phyloP scores from a whole-genome alignment of 1,140 invertebrate species.

The Lepidurus apus region DNA sequence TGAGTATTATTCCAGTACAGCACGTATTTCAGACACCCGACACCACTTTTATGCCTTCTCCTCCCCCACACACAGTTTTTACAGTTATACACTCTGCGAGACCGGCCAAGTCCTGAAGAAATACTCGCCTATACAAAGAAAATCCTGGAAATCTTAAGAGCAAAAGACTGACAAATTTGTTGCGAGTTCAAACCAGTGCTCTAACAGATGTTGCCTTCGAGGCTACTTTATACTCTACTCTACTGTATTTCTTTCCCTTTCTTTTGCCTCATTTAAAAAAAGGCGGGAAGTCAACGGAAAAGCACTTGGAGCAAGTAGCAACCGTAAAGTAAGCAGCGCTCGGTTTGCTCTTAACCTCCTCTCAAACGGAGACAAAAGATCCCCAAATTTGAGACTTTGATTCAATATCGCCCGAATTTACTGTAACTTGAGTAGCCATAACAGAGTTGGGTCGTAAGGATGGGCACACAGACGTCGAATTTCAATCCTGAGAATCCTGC shows the following conservation, averaged over 20 bases:
- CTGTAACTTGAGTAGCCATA: background rate
- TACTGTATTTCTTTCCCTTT: too few relatives aligned
- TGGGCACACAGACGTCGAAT: background rate
- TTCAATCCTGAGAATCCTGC: background rate
- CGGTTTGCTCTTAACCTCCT: background rate
- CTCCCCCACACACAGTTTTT: background rate
- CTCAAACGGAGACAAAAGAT: conserved; percentile 13
- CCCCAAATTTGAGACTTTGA: background rate
- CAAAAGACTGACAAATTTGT: background rate
- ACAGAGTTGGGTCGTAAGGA: background rate
- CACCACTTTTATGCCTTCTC: background rate
- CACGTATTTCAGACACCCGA: background rate
- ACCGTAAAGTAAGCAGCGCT: background rate
- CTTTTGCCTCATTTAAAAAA: too few relatives aligned
- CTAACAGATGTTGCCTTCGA: conserved; percentile 3
- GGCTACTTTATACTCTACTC: background rate
- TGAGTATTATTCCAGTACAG: background rate
- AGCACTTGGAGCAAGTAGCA: too few relatives aligned
- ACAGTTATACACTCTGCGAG: background rate
- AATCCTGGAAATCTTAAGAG: background rate
- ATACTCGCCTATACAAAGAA: background rate
- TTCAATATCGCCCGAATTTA: background rate
- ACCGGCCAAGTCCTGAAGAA: background rate
- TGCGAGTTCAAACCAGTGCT: background rate
- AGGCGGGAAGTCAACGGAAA: too few relatives aligned